phyloP scores from a whole-genome alignment of 2,888 invertebrate genomes.

The Heliothis peltigera region DNA sequence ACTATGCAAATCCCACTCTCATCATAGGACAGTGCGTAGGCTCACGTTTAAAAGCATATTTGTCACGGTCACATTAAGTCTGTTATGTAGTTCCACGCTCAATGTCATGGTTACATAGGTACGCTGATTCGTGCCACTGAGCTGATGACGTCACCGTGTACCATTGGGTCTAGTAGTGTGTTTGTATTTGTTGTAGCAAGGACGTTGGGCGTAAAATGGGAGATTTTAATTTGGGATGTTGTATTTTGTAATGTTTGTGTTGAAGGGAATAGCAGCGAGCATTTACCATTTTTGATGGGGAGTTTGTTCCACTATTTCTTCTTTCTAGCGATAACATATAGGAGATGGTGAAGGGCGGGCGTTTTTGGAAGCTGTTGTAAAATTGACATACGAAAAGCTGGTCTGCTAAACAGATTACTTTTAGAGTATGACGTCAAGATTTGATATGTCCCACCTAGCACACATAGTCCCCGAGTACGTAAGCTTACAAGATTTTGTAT shows the following conservation, averaged over 20 bases:
- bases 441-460: no score
- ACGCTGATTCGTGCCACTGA: conserved; percentile 51
- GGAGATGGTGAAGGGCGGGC: no score
- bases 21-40: conserved; percentile 54
- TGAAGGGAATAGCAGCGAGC: neutral
- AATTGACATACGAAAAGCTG: no score
- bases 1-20: conserved; percentile 52
- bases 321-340: no score
- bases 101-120: conserved; percentile 64
- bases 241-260: neutral
- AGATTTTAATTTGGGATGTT: conserved; percentile 19
- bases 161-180: conserved; percentile 41
- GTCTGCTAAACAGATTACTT: no score
- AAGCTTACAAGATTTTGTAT: no score
- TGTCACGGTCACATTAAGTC: conserved; percentile 65
- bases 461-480: no score
- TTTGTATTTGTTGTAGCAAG: conserved; percentile 57
- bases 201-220: conserved; percentile 45
- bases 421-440: no score
- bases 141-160: conserved; percentile 56
- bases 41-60: conserved; percentile 59
- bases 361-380: no score
- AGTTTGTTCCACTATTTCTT: no score
- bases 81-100: conserved; percentile 59
- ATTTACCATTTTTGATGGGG: no score